These are phyloP conservation scores for Diadegma fenestrale DNA, from an alignment of 2,888 invertebrate species.

Conservation along the genomic window DNA sequence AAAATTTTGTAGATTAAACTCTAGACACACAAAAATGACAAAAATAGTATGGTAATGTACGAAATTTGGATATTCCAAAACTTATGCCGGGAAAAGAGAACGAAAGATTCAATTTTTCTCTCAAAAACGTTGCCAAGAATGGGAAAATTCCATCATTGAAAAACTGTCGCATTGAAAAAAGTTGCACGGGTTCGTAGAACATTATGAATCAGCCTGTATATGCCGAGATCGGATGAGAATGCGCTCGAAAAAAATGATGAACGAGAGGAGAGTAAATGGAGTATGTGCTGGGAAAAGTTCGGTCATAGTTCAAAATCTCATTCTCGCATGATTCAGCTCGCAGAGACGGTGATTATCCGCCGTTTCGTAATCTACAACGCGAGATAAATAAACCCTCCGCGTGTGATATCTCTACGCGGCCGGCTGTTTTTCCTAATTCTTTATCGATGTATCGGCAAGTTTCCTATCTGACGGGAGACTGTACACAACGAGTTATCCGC, in stretches of 20 bases:
- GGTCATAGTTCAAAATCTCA: slow-evolving; percentile 40
- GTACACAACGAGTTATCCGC: not conserved
- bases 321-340: not conserved
- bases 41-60: too few relatives aligned
- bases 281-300: not conserved
- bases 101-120: too few relatives aligned
- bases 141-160: too few relatives aligned
- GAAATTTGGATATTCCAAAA: too few relatives aligned
- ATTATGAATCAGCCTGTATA: too few relatives aligned
- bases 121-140: too few relatives aligned
- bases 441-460: not conserved
- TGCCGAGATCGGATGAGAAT: not conserved
- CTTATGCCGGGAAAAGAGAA: too few relatives aligned
- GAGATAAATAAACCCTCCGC: not conserved
- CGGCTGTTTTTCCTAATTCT: not conserved
- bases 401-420: not conserved
- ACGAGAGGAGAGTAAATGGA: not conserved
- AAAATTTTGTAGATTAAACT: too few relatives aligned
- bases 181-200: too few relatives aligned
- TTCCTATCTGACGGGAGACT: not conserved
- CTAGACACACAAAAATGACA: too few relatives aligned
- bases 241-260: not conserved
- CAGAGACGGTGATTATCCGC: not conserved
- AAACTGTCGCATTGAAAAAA: too few relatives aligned
- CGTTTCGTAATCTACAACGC: not conserved